Evolutionary conservation across 23 tunicate species (phyloP).

Genomic region (Styela plicata): DNA sequence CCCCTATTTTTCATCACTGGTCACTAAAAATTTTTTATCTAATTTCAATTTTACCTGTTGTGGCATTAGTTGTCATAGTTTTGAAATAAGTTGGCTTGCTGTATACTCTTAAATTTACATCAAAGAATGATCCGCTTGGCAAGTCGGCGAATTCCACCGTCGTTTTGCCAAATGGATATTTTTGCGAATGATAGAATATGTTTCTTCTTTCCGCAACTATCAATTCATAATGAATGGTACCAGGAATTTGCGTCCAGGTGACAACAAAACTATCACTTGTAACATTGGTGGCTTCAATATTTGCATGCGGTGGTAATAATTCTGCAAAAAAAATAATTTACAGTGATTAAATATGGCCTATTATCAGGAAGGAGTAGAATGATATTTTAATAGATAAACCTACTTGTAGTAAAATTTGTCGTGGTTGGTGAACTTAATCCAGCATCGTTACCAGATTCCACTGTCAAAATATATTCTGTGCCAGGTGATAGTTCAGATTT

Average conservation of each 20-base stretch:
- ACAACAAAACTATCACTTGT: neutral
- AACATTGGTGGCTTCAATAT: neutral
- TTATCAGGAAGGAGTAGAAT: too few relatives aligned
- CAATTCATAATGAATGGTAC: neutral
- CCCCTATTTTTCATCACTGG: too few relatives aligned
- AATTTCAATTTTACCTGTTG: constrained; percentile 6
- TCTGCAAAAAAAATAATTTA: neutral
- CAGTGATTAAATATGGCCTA: too few relatives aligned
- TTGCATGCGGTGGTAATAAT: neutral
- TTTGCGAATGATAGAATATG: neutral
- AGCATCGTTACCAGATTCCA: neutral
- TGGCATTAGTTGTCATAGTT: neutral
- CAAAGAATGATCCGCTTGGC: neutral
- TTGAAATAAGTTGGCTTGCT: neutral
- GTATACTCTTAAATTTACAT: neutral
- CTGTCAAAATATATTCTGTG: neutral
- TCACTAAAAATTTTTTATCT: too few relatives aligned
- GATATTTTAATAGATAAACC: too few relatives aligned
- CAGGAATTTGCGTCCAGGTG: neutral
- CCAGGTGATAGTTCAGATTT: neutral
- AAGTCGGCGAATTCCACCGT: neutral
- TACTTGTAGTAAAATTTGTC: neutral
- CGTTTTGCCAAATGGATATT: neutral
- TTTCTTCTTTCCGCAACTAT: neutral
- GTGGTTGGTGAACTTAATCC: neutral